phyloP scores from a whole-genome alignment of 2,888 invertebrate genomes.

The Gandaritis pyraliata region DNA sequence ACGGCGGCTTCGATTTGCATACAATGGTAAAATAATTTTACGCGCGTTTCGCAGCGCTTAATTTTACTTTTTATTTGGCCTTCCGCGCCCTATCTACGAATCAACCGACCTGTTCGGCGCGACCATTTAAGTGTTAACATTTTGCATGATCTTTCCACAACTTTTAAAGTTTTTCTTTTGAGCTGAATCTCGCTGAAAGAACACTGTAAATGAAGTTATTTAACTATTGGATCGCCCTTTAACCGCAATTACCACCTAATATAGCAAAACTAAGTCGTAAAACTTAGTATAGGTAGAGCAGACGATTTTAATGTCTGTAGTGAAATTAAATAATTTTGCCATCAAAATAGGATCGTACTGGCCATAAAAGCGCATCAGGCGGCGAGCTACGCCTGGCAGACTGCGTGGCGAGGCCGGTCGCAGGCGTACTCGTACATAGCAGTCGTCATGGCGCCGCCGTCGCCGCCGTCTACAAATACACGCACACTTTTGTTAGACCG shows the following conservation, averaged over 20 bases:
- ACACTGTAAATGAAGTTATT: neutral
- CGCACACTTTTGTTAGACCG: slow-evolving; percentile 40
- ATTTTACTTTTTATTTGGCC: slow-evolving; percentile 83
- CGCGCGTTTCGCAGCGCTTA: slow-evolving; percentile 84
- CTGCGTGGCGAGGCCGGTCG: slow-evolving; percentile 49
- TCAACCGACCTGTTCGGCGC: slow-evolving; percentile 73
- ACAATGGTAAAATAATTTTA: slow-evolving; percentile 85
- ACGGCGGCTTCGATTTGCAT: slow-evolving; percentile 81
- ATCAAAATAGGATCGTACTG: slow-evolving; percentile 47
- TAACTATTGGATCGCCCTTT: neutral
- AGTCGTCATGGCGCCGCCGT: slow-evolving; percentile 73
- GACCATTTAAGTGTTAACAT: slow-evolving; percentile 79
- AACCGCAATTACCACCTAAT: neutral
- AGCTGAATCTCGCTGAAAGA: slow-evolving; percentile 1
- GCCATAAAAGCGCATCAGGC: slow-evolving; percentile 58
- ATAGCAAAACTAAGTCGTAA: slow-evolving; percentile 4
- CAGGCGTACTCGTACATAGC: slow-evolving; percentile 43
- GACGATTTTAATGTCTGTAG: slow-evolving; percentile 21
- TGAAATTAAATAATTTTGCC: slow-evolving; percentile 23
- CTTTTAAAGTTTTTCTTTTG: slow-evolving; percentile 47
- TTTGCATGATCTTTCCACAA: slow-evolving; percentile 62
- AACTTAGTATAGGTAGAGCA: slow-evolving; percentile 4
- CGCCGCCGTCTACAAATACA: slow-evolving; percentile 48
- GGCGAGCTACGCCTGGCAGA: slow-evolving; percentile 63
- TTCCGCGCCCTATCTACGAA: slow-evolving; percentile 83